Conservation (phyloP, 2,888 invertebrate species). For the Polylopha cassiicola region DNA sequence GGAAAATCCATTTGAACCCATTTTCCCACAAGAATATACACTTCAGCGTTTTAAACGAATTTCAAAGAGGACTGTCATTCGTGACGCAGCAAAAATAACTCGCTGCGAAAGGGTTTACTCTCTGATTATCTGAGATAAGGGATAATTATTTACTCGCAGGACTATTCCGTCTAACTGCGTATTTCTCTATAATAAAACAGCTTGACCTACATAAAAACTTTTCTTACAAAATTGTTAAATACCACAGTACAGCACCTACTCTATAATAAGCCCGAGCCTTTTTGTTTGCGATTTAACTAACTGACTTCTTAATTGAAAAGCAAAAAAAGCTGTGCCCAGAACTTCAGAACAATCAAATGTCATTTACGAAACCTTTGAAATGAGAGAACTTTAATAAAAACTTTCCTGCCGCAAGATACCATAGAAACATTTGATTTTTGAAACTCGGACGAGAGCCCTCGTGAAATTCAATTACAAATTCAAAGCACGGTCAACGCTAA, state of each 20-base stretch:
- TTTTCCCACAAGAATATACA: slow-evolving; percentile 31
- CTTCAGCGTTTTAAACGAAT: slow-evolving; percentile 34
- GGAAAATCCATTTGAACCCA: slow-evolving; percentile 46
- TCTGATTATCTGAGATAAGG: too few species aligned
- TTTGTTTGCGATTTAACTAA: slow-evolving; percentile 6
- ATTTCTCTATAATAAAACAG: too few species aligned
- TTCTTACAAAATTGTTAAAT: too few species aligned
- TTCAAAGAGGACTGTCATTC: too few species aligned
- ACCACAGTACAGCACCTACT: too few species aligned
- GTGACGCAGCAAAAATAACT: too few species aligned
- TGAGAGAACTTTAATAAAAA: slow-evolving; percentile 24
- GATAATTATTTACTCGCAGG: too few species aligned
- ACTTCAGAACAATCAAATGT: slow-evolving; percentile 32
- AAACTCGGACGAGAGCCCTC: slow-evolving; percentile 38
- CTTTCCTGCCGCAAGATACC: slow-evolving; percentile 16
- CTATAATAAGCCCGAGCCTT: background rate
- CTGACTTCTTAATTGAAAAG: slow-evolving; percentile 26
- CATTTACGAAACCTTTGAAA: slow-evolving; percentile 28
- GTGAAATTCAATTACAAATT: slow-evolving; percentile 52
- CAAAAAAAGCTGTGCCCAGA: slow-evolving; percentile 25
- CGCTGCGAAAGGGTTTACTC: too few species aligned
- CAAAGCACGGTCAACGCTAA: slow-evolving; percentile 41
- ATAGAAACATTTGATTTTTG: slow-evolving; percentile 39
- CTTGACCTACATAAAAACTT: too few species aligned
- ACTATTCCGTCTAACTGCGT: too few species aligned